Conservation (phyloP, 2,797 vertebrate genomes). For the Heteromormyrus szaboi region DNA sequence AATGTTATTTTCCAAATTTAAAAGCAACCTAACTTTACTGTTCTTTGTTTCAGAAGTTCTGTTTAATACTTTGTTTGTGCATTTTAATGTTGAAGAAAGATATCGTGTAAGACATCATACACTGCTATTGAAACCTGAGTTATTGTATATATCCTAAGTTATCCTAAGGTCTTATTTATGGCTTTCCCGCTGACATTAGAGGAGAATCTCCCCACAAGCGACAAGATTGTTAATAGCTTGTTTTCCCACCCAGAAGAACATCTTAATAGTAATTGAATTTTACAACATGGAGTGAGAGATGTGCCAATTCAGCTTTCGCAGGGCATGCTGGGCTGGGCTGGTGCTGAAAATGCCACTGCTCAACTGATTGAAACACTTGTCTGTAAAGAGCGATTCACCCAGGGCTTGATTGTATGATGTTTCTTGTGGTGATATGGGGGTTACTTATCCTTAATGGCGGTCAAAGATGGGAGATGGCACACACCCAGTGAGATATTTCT, state of each 20-base stretch:
- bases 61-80: neutral
- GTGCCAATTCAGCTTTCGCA: neutral
- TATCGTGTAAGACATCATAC: neutral
- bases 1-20: neutral
- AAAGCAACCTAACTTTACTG: neutral
- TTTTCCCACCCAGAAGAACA: conserved; percentile 55
- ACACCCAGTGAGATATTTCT: neutral
- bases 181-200: conserved; percentile 47
- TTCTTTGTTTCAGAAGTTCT: neutral
- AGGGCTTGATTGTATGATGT: conserved; percentile 3
- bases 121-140: neutral
- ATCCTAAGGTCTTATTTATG: conserved; percentile 42
- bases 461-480: neutral
- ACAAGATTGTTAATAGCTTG: conserved; percentile 56
- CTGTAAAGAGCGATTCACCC: conserved; percentile 28
- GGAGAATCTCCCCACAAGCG: conserved; percentile 47
- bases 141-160: neutral
- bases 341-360: conserved; percentile 24
- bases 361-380: conserved; percentile 30
- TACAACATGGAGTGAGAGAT: conserved; percentile 45
- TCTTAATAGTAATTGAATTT: conserved; percentile 71
- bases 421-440: neutral
- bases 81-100: neutral
- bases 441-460: neutral
- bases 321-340: neutral